These are phyloP conservation scores for Ormia ochracea DNA, from an alignment of 2,888 invertebrate genomes.

Conservation along the genomic window DNA sequence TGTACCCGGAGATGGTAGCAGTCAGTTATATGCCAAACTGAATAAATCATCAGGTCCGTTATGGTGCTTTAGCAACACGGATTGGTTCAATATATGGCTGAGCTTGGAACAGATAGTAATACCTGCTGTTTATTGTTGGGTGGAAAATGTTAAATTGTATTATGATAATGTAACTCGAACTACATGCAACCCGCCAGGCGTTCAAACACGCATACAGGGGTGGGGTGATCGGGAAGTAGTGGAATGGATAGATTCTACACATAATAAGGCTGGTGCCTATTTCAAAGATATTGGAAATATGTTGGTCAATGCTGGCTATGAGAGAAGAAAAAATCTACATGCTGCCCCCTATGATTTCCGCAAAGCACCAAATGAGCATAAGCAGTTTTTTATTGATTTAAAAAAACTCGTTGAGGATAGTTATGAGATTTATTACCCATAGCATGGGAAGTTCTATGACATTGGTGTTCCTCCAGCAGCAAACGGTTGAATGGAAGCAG, in stretches of 20 bases:
- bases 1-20: slow-evolving; percentile 98
- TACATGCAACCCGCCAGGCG: slow-evolving; percentile 83
- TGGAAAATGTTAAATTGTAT: slow-evolving; percentile 88
- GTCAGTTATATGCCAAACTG: slow-evolving; percentile 92
- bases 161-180: slow-evolving; percentile 91
- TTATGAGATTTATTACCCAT: slow-evolving; percentile 90
- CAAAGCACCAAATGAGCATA: slow-evolving; percentile 93
- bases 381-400: slow-evolving; percentile 85
- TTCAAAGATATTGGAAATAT: slow-evolving; percentile 90
- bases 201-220: slow-evolving; percentile 83
- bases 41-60: slow-evolving; percentile 89
- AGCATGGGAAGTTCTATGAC: slow-evolving; percentile 98
- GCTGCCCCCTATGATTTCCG: slow-evolving; percentile 99
- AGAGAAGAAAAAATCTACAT: slow-evolving; percentile 86
- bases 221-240: slow-evolving; percentile 93
- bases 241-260: slow-evolving; percentile 96
- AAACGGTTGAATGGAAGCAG: slow-evolving; percentile 91
- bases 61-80: slow-evolving; percentile 88
- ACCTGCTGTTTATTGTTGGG: slow-evolving; percentile 95
- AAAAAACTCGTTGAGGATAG: slow-evolving; percentile 90
- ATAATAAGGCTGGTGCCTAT: slow-evolving; percentile 88
- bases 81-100: slow-evolving; percentile 95
- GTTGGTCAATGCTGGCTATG: slow-evolving; percentile 85
- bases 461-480: slow-evolving; percentile 88
- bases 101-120: slow-evolving; percentile 94